phyloP scores from a whole-genome alignment of 2,797 vertebrate genomes.

The Liparis tanakae region DNA sequence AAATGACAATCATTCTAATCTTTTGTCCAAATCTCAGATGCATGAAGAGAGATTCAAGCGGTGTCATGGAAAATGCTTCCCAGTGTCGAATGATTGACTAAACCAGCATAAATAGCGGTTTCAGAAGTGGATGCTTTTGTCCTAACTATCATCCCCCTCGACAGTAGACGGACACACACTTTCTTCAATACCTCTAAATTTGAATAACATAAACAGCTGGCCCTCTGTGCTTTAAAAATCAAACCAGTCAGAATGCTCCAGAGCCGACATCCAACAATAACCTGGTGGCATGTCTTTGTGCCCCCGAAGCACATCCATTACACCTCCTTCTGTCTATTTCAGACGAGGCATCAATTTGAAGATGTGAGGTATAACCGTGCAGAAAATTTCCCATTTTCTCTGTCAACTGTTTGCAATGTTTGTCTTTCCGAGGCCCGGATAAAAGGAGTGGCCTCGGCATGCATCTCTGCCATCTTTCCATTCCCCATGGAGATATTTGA shows the following conservation, averaged over 20 bases:
- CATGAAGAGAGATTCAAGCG: slow-evolving; percentile 45
- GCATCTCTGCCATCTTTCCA: slow-evolving; percentile 89
- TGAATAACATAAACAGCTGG: slow-evolving; percentile 71
- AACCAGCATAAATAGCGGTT: slow-evolving; percentile 59
- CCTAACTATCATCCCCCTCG: slow-evolving; percentile 47
- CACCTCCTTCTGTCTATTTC: slow-evolving; percentile 82
- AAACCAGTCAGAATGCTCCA: slow-evolving; percentile 51
- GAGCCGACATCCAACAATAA: slow-evolving; percentile 52
- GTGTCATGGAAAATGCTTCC: slow-evolving; percentile 44
- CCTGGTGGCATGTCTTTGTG: slow-evolving; percentile 67
- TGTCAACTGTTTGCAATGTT: slow-evolving; percentile 75
- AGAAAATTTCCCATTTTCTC: slow-evolving; percentile 89
- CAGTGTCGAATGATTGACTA: slow-evolving; percentile 45
- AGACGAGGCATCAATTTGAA: slow-evolving; percentile 88
- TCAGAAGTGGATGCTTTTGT: slow-evolving; percentile 43
- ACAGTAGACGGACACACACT: slow-evolving; percentile 36
- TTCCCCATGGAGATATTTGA: slow-evolving; percentile 90
- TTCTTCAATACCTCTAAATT: slow-evolving; percentile 51
- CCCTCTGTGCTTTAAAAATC: slow-evolving; percentile 56
- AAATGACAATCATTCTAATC: slow-evolving; percentile 62
- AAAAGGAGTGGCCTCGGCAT: slow-evolving; percentile 80
- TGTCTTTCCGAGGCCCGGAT: slow-evolving; percentile 86
- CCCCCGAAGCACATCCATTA: slow-evolving; percentile 81
- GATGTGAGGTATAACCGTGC: slow-evolving; percentile 87
- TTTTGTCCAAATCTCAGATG: slow-evolving; percentile 59